Percentiles rank a stretch among this genome's conserved stretches.
Evolutionary conservation across 1,140 invertebrate species (phyloP).

Genomic region (Drosophila lowei): DNA sequence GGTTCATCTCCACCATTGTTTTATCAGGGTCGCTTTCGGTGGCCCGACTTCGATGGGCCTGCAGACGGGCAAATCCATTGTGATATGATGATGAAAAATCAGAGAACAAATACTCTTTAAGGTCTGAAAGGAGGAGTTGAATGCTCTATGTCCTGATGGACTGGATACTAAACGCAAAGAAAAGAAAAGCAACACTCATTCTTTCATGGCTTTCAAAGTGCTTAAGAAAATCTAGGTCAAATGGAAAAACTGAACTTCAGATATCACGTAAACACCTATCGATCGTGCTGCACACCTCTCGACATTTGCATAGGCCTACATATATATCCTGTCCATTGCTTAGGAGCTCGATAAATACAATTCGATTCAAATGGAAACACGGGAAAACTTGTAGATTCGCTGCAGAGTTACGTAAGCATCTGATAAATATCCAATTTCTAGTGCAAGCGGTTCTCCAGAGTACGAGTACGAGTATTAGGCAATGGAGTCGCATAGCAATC

Average conservation of each 20-base stretch:
- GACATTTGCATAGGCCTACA: slow-evolving; percentile 10
- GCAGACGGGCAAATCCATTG: too few relatives aligned
- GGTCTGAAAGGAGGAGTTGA: too few relatives aligned
- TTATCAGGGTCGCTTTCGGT: too few relatives aligned
- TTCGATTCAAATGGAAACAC: slow-evolving; percentile 47
- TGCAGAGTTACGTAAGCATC: slow-evolving; percentile 64
- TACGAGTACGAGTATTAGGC: slow-evolving; percentile 26
- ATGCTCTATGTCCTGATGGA: too few relatives aligned
- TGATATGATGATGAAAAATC: too few relatives aligned
- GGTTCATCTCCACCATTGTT: too few relatives aligned
- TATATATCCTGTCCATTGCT: slow-evolving; percentile 64
- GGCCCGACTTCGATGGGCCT: too few relatives aligned
- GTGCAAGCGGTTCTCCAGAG: slow-evolving; percentile 13
- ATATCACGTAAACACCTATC: neutral
- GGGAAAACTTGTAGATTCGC: slow-evolving; percentile 31
- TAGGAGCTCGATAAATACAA: slow-evolving; percentile 60
- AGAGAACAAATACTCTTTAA: too few relatives aligned
- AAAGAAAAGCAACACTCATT: too few relatives aligned
- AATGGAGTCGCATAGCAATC: slow-evolving; percentile 26
- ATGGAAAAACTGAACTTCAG: neutral
- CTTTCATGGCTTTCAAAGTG: too few relatives aligned
- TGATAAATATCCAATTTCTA: slow-evolving; percentile 66
- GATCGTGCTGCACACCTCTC: slow-evolving; percentile 17
- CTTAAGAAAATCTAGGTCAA: neutral
- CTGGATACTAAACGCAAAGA: too few relatives aligned